A percentile compares a stretch with the other conserved stretches of the same genome.
phyloP scores from a whole-genome alignment of 2,888 invertebrate genomes.

The Tinea trinotella region DNA sequence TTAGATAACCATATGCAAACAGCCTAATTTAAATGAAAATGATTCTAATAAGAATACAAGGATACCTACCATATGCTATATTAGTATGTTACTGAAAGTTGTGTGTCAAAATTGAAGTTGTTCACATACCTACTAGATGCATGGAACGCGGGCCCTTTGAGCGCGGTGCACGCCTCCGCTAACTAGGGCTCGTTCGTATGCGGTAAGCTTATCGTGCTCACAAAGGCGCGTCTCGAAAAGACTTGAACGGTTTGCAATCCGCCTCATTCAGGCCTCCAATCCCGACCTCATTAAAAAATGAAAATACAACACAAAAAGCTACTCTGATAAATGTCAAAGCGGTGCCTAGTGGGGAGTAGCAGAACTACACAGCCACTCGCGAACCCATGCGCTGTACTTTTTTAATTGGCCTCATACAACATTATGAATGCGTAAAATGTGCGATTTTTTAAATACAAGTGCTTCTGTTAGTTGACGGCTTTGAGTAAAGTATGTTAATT shows the following conservation, averaged over 20 bases:
- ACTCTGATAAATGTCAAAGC: constrained; percentile 52
- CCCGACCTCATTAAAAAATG: constrained; percentile 70
- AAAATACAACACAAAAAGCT: constrained; percentile 25
- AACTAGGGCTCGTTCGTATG: constrained; percentile 25
- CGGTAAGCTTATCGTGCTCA: constrained; percentile 19
- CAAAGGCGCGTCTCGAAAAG: constrained; percentile 34
- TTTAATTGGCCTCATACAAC: constrained; percentile 68
- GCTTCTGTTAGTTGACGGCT: constrained; percentile 62
- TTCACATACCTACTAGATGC: neutral
- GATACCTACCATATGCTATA: too few species aligned
- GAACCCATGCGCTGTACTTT: constrained; percentile 63
- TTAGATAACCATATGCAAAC: too few species aligned
- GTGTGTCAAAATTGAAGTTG: neutral
- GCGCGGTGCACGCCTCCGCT: constrained; percentile 31
- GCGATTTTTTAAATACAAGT: constrained; percentile 40
- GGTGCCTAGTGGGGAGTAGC: constrained; percentile 65
- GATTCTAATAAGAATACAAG: too few species aligned
- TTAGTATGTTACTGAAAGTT: neutral
- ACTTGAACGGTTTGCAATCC: constrained; percentile 38
- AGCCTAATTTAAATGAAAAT: too few species aligned
- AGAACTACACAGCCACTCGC: constrained; percentile 58
- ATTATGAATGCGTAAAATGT: constrained; percentile 62
- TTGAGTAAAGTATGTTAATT: constrained; percentile 69
- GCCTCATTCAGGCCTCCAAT: constrained; percentile 44
- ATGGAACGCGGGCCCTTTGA: constrained; percentile 34